Percentiles rank a stretch among this genome's conserved stretches.
These are phyloP conservation scores for Oreamnos americanus DNA, from an alignment of 2,113 vertebrate genomes.

Conservation along the genomic window DNA sequence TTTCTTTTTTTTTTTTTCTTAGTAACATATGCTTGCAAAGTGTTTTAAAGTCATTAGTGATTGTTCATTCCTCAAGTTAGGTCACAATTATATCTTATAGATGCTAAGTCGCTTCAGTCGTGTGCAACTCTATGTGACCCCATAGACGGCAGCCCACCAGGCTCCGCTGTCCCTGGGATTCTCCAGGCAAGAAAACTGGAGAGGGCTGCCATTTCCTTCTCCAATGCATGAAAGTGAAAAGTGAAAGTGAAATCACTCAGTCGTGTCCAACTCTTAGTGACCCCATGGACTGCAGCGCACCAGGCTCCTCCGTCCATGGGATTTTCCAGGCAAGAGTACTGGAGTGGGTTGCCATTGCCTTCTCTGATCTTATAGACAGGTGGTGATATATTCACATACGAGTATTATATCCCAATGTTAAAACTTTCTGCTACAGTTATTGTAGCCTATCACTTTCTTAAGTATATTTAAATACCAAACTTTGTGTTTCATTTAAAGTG, in stretches of 20 bases:
- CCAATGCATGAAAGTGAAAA: too few relatives aligned
- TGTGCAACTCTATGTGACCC: too few relatives aligned
- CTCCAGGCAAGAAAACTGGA: too few relatives aligned
- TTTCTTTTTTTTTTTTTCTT: not conserved
- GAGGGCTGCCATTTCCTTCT: too few relatives aligned
- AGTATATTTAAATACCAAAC: not conserved
- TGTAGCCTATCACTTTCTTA: not conserved
- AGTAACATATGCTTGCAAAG: not conserved
- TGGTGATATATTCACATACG: not conserved
- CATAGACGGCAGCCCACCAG: too few relatives aligned
- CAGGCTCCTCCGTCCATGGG: too few relatives aligned
- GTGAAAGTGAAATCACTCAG: too few relatives aligned
- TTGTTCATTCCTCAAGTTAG: not conserved
- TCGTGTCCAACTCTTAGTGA: too few relatives aligned
- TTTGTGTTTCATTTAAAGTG: not conserved
- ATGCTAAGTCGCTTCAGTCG: not conserved
- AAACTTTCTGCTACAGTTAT: not conserved
- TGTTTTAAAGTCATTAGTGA: not conserved
- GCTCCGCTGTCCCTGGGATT: too few relatives aligned
- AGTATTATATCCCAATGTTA: not conserved
- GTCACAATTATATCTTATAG: not conserved
- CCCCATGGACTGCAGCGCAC: too few relatives aligned
- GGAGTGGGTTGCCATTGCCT: too few relatives aligned
- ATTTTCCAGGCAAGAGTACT: too few relatives aligned
- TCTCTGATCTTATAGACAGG: not conserved